These are phyloP conservation scores for Varanus komodoensis DNA, from an alignment of 2,113 vertebrate species.

Conservation along the genomic window DNA sequence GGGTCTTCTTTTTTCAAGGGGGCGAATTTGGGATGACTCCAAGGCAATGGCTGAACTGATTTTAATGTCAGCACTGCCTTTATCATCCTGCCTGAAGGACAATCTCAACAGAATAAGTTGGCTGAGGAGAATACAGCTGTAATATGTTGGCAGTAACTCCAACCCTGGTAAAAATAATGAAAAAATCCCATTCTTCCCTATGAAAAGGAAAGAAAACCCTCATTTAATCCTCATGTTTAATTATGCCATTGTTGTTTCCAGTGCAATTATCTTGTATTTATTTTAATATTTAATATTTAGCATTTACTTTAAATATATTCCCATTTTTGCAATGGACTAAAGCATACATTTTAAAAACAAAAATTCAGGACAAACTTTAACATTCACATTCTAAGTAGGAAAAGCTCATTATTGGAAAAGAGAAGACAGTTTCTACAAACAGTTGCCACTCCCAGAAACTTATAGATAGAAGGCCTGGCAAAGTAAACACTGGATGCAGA, in stretches of 20 bases:
- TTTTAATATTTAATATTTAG: background rate
- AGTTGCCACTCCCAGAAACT: background rate
- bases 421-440: background rate
- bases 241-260: background rate
- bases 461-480: background rate
- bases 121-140: background rate
- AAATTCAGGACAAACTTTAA: background rate
- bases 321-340: background rate
- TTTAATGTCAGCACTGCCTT: conserved; percentile 8
- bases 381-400: background rate
- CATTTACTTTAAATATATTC: background rate
- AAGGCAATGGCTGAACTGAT: conserved; percentile 3
- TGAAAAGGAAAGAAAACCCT: background rate
- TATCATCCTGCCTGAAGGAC: conserved; percentile 17
- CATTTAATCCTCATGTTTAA: background rate
- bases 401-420: background rate
- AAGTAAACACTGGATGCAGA: too few species aligned
- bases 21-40: background rate
- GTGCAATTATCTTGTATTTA: background rate
- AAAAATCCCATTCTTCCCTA: background rate
- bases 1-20: background rate
- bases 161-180: background rate
- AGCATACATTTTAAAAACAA: background rate
- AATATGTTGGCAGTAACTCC: background rate
- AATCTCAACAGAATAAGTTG: conserved; percentile 15